Conservation (phyloP, 2,888 invertebrate genomes). For the Imbricaverruca yamaguchii region DNA sequence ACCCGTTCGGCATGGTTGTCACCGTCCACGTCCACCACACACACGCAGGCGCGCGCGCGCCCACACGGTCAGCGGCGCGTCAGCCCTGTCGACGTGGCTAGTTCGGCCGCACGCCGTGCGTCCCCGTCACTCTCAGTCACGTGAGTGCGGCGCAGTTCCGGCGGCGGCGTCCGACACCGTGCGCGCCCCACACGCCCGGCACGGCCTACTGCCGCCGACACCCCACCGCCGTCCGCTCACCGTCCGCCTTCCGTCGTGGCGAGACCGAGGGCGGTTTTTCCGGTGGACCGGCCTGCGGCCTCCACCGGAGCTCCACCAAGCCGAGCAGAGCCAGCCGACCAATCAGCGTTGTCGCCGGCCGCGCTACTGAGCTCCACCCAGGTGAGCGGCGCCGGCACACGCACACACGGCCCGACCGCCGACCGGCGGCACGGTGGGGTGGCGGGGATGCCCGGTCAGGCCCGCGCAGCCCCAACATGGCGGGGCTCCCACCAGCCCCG, state of each 20-base stretch:
- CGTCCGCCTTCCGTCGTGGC: constrained; percentile 29
- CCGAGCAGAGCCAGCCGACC: neutral
- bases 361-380: constrained; percentile 10
- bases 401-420: neutral
- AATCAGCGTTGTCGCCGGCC: neutral
- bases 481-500: neutral
- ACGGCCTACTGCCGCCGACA: neutral
- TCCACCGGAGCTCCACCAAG: constrained; percentile 1
- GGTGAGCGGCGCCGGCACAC: constrained; percentile 20
- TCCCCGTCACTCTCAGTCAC: too few species aligned
- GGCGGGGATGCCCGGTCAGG: neutral
- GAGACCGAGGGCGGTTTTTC: neutral
- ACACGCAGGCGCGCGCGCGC: too few species aligned
- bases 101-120: too few species aligned
- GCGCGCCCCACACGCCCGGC: neutral
- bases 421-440: neutral
- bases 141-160: neutral
- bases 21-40: too few species aligned
- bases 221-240: constrained; percentile 3
- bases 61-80: too few species aligned
- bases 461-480: neutral
- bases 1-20: neutral
- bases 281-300: neutral
- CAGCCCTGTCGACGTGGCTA: too few species aligned
- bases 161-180: neutral